Evolutionary conservation across 2,113 vertebrate genomes (phyloP).

Genomic region (Mobula birostris): DNA sequence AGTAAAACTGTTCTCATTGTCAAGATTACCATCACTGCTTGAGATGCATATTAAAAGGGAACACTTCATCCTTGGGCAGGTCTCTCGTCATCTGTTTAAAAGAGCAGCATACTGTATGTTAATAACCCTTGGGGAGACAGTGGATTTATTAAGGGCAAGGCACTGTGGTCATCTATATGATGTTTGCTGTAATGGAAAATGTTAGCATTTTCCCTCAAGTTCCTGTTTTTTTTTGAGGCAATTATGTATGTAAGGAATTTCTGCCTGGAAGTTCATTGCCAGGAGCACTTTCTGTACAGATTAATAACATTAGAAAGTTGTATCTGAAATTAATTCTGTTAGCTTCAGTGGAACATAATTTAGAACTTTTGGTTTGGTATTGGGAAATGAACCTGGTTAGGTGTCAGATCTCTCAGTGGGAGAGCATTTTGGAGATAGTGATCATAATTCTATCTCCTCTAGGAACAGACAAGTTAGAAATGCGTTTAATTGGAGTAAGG

Average conservation of each 20-base stretch:
- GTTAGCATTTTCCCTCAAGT: not conserved
- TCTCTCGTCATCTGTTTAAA: not conserved
- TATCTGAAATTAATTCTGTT: too few relatives aligned
- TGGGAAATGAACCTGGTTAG: too few relatives aligned
- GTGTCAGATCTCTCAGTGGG: too few relatives aligned
- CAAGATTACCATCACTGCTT: not conserved
- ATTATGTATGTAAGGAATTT: not conserved
- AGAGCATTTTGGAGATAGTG: too few relatives aligned
- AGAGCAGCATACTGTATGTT: not conserved
- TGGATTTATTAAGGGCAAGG: not conserved
- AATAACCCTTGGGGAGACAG: not conserved
- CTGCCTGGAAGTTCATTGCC: not conserved
- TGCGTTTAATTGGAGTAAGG: too few relatives aligned
- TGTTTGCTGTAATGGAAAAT: not conserved
- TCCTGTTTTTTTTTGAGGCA: not conserved
- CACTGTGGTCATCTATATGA: not conserved
- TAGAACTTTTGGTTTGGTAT: too few relatives aligned
- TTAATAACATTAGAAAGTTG: not conserved
- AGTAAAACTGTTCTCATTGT: too few relatives aligned
- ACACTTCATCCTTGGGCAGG: not conserved
- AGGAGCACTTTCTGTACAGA: too few relatives aligned
- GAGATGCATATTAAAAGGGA: not conserved
- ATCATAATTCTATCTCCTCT: too few relatives aligned
- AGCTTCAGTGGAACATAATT: too few relatives aligned
- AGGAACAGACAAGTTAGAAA: too few relatives aligned